Evolutionary conservation across 2,113 vertebrate genomes (phyloP).

Genomic region (Chamaea fasciata): DNA sequence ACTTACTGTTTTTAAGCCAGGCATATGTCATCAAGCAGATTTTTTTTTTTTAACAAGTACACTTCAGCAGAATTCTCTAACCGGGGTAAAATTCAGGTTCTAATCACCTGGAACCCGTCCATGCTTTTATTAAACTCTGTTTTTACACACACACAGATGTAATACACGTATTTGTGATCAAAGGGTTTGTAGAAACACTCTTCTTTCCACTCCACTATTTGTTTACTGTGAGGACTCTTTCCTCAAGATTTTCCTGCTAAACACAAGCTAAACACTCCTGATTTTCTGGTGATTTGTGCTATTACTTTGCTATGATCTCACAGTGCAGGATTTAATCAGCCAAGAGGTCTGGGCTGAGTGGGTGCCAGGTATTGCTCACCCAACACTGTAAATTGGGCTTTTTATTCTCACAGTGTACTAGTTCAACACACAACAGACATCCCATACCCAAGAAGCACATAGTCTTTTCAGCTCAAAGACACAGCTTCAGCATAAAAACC

Average conservation of each 20-base stretch:
- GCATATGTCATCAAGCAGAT: background rate
- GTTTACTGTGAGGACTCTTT: background rate
- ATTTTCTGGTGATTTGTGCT: background rate
- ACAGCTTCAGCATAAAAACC: background rate
- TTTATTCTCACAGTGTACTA: background rate
- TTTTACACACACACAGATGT: background rate
- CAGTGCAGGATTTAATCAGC: background rate
- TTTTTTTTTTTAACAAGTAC: background rate
- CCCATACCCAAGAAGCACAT: background rate
- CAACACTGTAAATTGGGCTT: background rate
- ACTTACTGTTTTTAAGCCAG: background rate
- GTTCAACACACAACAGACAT: background rate
- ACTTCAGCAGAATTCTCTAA: background rate
- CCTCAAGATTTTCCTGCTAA: background rate
- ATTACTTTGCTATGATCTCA: background rate
- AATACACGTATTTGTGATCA: fast-evolving
- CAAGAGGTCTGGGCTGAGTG: background rate
- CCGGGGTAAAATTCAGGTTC: background rate
- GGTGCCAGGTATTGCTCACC: background rate
- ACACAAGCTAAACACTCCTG: background rate
- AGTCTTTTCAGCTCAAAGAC: background rate
- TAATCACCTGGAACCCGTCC: background rate
- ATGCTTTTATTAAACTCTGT: background rate
- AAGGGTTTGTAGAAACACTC: background rate
- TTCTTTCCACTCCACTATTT: background rate